phyloP scores from a whole-genome alignment of 2,888 invertebrate genomes.

The Gibbula magus region DNA sequence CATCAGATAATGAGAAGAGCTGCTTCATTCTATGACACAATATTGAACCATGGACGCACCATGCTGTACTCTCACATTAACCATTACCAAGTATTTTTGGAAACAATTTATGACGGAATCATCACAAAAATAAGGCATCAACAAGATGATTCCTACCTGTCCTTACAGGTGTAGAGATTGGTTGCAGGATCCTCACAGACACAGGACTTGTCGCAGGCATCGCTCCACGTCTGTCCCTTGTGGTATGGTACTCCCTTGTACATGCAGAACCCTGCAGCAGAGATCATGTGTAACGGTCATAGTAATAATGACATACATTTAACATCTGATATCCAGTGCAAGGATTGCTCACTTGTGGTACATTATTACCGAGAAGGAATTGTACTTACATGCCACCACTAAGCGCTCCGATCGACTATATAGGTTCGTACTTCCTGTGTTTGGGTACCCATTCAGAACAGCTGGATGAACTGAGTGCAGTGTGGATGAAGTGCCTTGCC shows the following conservation, averaged over 20 bases:
- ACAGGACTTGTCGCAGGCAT: conserved; percentile 2
- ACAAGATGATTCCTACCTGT: neutral
- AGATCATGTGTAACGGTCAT: neutral
- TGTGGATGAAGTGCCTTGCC: no score
- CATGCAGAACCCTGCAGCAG: conserved; percentile 10
- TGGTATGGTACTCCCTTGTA: conserved; percentile 19
- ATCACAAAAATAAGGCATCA: neutral
- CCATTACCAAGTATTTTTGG: neutral
- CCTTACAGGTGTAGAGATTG: conserved; percentile 11
- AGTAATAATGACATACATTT: no score
- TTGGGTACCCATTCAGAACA: no score
- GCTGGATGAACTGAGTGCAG: no score
- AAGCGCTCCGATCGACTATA: no score
- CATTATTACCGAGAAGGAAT: no score
- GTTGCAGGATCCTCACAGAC: neutral
- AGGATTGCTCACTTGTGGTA: no score
- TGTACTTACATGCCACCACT: no score
- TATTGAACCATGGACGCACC: neutral
- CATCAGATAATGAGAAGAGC: no score
- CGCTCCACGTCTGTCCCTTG: conserved; percentile 18
- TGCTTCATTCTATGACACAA: no score
- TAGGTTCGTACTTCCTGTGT: no score
- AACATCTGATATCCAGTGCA: no score
- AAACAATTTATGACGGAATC: neutral
- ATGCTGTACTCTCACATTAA: neutral